Percentiles rank a stretch among this genome's conserved stretches.
phyloP scores from a whole-genome alignment of 1,140 invertebrate species.

The Berghia stephanieae region DNA sequence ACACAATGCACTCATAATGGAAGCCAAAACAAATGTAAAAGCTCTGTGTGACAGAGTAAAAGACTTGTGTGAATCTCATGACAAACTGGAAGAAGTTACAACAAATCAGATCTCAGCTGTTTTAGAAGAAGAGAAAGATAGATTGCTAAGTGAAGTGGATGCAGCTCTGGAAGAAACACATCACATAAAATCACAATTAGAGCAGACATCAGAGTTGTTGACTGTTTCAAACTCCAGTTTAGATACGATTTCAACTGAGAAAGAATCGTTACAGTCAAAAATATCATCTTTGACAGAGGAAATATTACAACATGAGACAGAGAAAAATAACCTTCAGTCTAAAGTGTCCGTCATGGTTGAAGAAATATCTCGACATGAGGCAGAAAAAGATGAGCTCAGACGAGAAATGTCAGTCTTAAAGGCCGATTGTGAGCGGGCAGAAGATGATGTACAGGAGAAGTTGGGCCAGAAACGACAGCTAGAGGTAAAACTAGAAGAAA shows the following conservation, averaged over 20 bases:
- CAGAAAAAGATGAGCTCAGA: not conserved
- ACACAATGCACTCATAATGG: too few relatives aligned
- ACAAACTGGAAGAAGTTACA: too few relatives aligned
- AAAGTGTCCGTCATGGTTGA: too few relatives aligned
- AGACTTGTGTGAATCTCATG: too few relatives aligned
- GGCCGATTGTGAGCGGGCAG: not conserved
- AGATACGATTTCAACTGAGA: not conserved
- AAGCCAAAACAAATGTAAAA: too few relatives aligned
- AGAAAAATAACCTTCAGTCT: not conserved
- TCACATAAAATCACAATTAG: conserved; percentile 8
- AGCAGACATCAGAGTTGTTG: conserved; percentile 12
- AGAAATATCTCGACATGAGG: not conserved
- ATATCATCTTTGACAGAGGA: not conserved
- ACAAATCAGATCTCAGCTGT: too few relatives aligned
- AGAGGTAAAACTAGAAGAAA: conserved; percentile 16
- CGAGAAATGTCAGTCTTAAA: not conserved
- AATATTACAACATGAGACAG: not conserved
- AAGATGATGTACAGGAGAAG: conserved; percentile 28
- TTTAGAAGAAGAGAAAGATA: conserved; percentile 23
- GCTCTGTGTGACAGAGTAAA: too few relatives aligned
- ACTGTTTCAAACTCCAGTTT: not conserved
- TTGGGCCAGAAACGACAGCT: conserved; percentile 28
- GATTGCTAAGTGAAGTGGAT: not conserved
- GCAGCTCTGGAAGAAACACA: conserved; percentile 12
- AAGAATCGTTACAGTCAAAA: not conserved